Base-by-base conservation (phyloP, 2,797 vertebrate species). In the Lagodon rhomboides region DNA sequence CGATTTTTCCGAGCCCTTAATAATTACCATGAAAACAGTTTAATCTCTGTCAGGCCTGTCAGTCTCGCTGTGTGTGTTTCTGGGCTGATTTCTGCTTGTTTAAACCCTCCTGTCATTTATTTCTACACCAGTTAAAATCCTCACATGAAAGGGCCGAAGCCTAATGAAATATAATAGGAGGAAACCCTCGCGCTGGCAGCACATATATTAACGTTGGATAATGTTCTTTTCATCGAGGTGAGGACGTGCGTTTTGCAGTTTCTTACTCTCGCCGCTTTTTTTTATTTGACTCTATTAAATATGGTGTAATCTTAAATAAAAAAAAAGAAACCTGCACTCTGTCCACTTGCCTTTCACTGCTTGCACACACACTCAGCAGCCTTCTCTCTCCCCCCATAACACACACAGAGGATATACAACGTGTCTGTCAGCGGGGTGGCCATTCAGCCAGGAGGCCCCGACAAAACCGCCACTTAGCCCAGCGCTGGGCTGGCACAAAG, bases 401-500 rank as follows among this genome's bases (percentile, higher is more conserved):
- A 83, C 90, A 88, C 88, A 83, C 91, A 89, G 82, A 92, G 96
- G 95, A 96, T 96, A 96, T 97, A 97, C 96, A 98, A 96, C 97
- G 94, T 98, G 96, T 95, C 96, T 97, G 95, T 97, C 97, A 97
- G 95, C 96, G 94, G 96, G 94, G 94, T 80, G 90, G 96, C 95
- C 92, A 96, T 97, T 97, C 96, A 96, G 93, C 83, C 41, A 63
- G 85, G 95, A 96, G 95, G 95, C 95, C 95, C 91, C 84, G 87
- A 97, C 97, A 97, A 97, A 98, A 97, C 96, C 96, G 91, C 94
- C 96, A 93, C 96, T 97, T 97, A 98, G 96, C 96, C 96, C 91
- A 95, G 96, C 89, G 88, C 95, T 96, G 95, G 95, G 94, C 86
- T 84, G 77, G 87, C 94, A 98, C 97, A 97, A 98, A 98, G 95